A percentile compares a stretch with the other conserved stretches of the same genome.
Conservation (phyloP, 2,888 invertebrate genomes). For the Tolmerus cingulatus region DNA sequence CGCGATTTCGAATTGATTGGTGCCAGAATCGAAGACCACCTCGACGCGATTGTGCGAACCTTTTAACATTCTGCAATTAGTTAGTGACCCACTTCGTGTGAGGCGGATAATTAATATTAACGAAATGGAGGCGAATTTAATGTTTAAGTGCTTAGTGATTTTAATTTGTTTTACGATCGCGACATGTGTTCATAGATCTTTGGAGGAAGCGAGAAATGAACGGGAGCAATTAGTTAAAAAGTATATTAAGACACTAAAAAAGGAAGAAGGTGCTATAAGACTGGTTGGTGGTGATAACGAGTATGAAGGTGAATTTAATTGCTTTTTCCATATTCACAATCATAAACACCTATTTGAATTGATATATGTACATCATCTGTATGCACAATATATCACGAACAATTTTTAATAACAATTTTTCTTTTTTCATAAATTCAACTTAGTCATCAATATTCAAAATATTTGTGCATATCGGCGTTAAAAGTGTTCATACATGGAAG, state of each 20-base stretch:
- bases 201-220: conserved; percentile 60
- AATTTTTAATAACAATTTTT: too few relatives aligned
- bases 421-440: too few relatives aligned
- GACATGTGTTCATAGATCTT: conserved; percentile 48
- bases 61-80: neutral
- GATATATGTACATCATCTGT: neutral
- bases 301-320: conserved; percentile 72
- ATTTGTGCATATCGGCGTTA: neutral
- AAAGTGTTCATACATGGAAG: neutral
- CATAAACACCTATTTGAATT: neutral
- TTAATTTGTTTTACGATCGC: neutral
- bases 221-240: conserved; percentile 72
- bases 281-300: conserved; percentile 74
- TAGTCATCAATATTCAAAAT: too few relatives aligned
- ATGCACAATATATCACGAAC: too few relatives aligned
- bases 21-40: conserved; percentile 6
- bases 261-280: conserved; percentile 77
- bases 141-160: neutral
- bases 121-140: neutral
- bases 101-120: neutral
- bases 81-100: conserved; percentile 7
- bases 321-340: neutral
- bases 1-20: neutral
- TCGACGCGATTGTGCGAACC: neutral
- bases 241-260: conserved; percentile 74